Conservation (phyloP, 1,140 invertebrate genomes). For the Ceratosolen solmsi region DNA sequence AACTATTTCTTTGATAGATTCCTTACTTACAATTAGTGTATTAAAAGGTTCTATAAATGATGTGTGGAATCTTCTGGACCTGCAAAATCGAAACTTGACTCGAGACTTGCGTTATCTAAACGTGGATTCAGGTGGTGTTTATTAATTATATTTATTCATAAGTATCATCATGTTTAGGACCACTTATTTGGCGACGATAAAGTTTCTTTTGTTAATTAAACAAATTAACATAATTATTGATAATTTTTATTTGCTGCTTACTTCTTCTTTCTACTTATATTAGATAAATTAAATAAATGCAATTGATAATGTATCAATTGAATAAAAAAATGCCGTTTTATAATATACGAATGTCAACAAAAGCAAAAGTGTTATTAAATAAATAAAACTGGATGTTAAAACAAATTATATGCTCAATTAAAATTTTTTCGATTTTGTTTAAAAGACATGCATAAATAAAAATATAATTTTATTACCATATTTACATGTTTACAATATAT, state of each 20-base stretch:
- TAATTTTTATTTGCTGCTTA: not conserved
- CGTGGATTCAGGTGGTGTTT: not conserved
- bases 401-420: no score
- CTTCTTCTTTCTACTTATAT: not conserved
- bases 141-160: not conserved
- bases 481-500: no score
- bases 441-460: no score
- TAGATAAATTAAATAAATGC: not conserved
- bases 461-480: no score
- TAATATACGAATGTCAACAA: no score
- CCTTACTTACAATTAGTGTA: slow-evolving; percentile 61
- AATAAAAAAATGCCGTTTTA: not conserved
- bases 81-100: slow-evolving; percentile 69
- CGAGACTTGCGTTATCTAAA: slow-evolving; percentile 46
- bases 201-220: not conserved
- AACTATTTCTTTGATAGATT: slow-evolving; percentile 38
- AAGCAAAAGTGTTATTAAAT: not conserved
- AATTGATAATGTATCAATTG: not conserved
- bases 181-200: not conserved
- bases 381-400: not conserved
- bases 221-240: not conserved
- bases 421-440: no score
- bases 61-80: slow-evolving; percentile 63
- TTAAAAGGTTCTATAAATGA: slow-evolving; percentile 63
- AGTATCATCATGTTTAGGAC: not conserved